Evolutionary conservation across 2,113 vertebrate species (phyloP).

Genomic region (Otocyon megalotis): DNA sequence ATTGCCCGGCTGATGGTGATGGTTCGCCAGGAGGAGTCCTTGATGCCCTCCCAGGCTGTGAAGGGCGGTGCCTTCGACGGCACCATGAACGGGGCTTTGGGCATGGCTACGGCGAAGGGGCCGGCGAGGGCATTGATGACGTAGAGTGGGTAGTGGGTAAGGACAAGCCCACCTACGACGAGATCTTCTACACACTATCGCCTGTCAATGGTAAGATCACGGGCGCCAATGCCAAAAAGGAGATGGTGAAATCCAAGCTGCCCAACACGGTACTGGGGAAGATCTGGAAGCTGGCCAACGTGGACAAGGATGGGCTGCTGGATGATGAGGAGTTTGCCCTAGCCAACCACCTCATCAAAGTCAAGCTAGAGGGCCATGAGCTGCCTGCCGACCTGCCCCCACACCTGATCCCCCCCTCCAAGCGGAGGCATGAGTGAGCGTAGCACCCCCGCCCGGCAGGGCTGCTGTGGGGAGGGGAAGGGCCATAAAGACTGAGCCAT

Average conservation of each 20-base stretch:
- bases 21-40: conserved; percentile 94
- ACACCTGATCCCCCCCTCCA: conserved; percentile 93
- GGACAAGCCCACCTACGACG: conserved; percentile 95
- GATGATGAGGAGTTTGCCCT: conserved; percentile 96
- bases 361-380: conserved; percentile 96
- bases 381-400: conserved; percentile 90
- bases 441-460: neutral
- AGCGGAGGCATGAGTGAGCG: conserved; percentile 85
- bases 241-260: conserved; percentile 96
- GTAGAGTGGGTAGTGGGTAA: conserved; percentile 95
- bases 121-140: conserved; percentile 95
- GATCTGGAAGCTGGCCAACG: conserved; percentile 96
- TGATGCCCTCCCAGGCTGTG: conserved; percentile 92
- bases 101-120: conserved; percentile 95
- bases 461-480: neutral
- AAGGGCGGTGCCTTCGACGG: conserved; percentile 95
- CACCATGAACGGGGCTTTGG: conserved; percentile 94
- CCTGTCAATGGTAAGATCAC: conserved; percentile 95
- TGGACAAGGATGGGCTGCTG: conserved; percentile 94
- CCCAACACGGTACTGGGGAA: conserved; percentile 96
- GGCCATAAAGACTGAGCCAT: conserved; percentile 71
- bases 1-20: conserved; percentile 94
- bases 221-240: conserved; percentile 93
- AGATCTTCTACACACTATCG: conserved; percentile 96
- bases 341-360: conserved; percentile 96